Conservation (phyloP, 2,888 invertebrate genomes). For the Latrodectus elegans region DNA sequence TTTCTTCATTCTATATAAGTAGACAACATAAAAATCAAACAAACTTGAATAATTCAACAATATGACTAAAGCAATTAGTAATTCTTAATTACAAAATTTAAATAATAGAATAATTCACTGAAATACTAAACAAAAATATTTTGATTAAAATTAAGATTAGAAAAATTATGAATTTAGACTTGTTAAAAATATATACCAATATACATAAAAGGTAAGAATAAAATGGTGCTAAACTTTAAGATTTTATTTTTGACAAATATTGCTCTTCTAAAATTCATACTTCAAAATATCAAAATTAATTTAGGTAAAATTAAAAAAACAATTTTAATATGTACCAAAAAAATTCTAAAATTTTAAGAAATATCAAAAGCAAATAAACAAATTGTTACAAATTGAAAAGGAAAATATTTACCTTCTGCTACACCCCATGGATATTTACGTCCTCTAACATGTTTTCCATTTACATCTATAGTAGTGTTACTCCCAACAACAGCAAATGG, state of each 20-base stretch:
- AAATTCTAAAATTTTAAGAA: background rate
- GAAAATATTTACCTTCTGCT: slow-evolving; percentile 84
- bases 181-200: no score
- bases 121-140: no score
- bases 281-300: background rate
- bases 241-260: background rate
- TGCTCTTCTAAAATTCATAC: background rate
- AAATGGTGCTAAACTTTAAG: no score
- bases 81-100: no score
- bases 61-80: no score
- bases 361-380: background rate
- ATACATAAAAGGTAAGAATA: no score
- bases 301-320: background rate
- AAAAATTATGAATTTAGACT: no score
- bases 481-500: slow-evolving; percentile 99
- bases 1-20: background rate
- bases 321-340: background rate
- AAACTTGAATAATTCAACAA: no score
- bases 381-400: background rate
- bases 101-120: no score
- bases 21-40: background rate
- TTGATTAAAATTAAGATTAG: no score
- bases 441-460: slow-evolving; percentile 81
- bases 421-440: slow-evolving; percentile 98
- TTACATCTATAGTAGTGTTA: slow-evolving; percentile 89